Base-by-base conservation (phyloP, 1,140 invertebrate genomes). In the Caerostris darwini region DNA sequence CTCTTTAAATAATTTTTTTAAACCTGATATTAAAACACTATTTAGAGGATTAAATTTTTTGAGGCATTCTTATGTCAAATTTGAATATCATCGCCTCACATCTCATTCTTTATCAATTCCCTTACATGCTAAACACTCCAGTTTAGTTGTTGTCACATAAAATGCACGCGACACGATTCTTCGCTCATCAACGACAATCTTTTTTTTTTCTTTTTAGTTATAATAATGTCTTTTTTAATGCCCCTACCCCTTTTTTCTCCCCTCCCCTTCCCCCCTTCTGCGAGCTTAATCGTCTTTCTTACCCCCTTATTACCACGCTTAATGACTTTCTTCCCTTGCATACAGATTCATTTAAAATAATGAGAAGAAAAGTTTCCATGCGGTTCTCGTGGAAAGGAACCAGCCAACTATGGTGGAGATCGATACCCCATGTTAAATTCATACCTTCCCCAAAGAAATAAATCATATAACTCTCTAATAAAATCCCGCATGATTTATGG, bases 301-400 rank as follows among this genome's bases (percentile, higher is more conserved):
- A 77, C 71, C 71, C 34, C 71, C 71, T 77, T 77, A 77, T 77
- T 77, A 77, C 71, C 34, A 12, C 71, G 71, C 34, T 77, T 77
- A 77, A 77, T 77, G 71, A 77, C 71, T 77, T 77, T 77, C 34
- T 50, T 77, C 12, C 71, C 50, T 77, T 50, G 8, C 50, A 50
- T 77, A 77, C 71, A 12, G 71, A 77, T 77, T 77, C 71, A 77
- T 77, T 77, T 77, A 77, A 77, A 77, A 77, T 77, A 77, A 77
- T 77, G 71, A 77, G 8, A 77, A 50, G 34, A 10, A 34, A 34
- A 50, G 8, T 77, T 77, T 77, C 10, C 34, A 12, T 77, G 7
- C 10, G 12, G 71, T 77, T 77, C 34, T 77, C 71, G 8, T 5
- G 10, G 53, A 10, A 77, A 77, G 34, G 71, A 14, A 77, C 71